Evolutionary conservation across 1,140 invertebrate genomes (phyloP), one percentile per base, ranked within the genome.

Genomic region (Apis florea): DNA sequence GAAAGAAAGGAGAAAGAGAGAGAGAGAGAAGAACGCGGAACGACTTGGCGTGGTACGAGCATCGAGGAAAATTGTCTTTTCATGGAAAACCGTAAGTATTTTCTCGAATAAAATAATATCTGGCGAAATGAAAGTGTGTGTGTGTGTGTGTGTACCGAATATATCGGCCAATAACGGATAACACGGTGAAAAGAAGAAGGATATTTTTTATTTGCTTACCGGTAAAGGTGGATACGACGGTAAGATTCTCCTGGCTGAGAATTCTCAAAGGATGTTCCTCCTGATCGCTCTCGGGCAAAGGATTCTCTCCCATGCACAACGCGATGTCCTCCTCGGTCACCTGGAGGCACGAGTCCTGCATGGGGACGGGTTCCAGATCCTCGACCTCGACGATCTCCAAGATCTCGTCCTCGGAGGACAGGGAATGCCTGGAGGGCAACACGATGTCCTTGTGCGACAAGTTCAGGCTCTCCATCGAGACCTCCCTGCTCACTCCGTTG

Each of bases 291-390:
- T 97, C 96, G 1, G 95, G 95, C 19, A 97, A 90, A 59, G 95
- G 95, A 94, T 96, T 96, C 93, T 97, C 96, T 13, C 96, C 96
- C 96, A 98, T 97, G 89, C 97, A 97, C 75, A 96, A 95, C 2
- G 97, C 97, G 66, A 98, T 98, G 90, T 98, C 97, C 93, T 98
- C 97, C 94, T 98, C 97, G 2, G 97, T 98, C 2, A 98, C 97
- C 94, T 98, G 97, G 47, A 98, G 93, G 87, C 97, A 97, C 79
- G 95, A 96, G 90, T 98, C 97, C 92, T 96, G 96, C 94, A 96
- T 97, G 21, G 97, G 96, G 19, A 97, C 97, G 8, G 96, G 96
- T 91, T 97, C 96, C 79, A 96, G 93, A 92, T 97, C 97, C 90
- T 97, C 96, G 1, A 97, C 95, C 92, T 97, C 97, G 74, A 97